phyloP scores from a whole-genome alignment of 2,888 invertebrate genomes.

The Sarcophaga subvicina region DNA sequence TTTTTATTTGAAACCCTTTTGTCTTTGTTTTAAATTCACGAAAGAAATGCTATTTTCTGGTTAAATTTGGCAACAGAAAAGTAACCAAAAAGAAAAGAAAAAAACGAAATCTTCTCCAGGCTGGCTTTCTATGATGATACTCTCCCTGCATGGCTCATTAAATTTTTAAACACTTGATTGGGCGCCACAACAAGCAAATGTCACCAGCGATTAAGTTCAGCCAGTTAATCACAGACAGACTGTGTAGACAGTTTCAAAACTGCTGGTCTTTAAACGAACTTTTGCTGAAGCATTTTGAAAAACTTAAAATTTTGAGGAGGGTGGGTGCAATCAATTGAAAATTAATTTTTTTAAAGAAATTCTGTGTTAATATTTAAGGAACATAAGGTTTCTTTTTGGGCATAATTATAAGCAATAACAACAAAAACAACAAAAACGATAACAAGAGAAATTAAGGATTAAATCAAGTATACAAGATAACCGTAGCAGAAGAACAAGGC shows the following conservation, averaged over 20 bases:
- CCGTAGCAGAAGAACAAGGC: slow-evolving; percentile 64
- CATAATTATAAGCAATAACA: too few species aligned
- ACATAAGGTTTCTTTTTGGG: slow-evolving; percentile 60
- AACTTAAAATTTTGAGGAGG: slow-evolving; percentile 45
- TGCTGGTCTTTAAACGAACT: slow-evolving; percentile 70
- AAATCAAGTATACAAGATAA: slow-evolving; percentile 68
- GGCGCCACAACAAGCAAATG: slow-evolving; percentile 76
- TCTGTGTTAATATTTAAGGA: slow-evolving; percentile 34
- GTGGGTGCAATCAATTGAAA: slow-evolving; percentile 68
- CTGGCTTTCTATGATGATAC: slow-evolving; percentile 61
- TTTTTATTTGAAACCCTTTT: slow-evolving; percentile 2
- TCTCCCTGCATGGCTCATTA: slow-evolving; percentile 66
- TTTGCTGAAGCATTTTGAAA: slow-evolving; percentile 24
- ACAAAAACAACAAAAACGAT: not conserved
- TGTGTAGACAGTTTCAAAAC: slow-evolving; percentile 71
- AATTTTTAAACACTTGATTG: slow-evolving; percentile 77
- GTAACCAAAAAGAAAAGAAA: too few species aligned
- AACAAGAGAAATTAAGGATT: slow-evolving; percentile 62
- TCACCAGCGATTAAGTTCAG: slow-evolving; percentile 74
- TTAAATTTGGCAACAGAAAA: too few species aligned
- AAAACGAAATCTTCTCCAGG: slow-evolving; percentile 31
- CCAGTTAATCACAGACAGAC: slow-evolving; percentile 69
- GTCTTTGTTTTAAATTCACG: not conserved
- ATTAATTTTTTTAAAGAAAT: slow-evolving; percentile 54
- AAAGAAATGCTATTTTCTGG: slow-evolving; percentile 3